Base-by-base conservation (phyloP, 1,140 invertebrate species). In the Diachasma alloeum region DNA sequence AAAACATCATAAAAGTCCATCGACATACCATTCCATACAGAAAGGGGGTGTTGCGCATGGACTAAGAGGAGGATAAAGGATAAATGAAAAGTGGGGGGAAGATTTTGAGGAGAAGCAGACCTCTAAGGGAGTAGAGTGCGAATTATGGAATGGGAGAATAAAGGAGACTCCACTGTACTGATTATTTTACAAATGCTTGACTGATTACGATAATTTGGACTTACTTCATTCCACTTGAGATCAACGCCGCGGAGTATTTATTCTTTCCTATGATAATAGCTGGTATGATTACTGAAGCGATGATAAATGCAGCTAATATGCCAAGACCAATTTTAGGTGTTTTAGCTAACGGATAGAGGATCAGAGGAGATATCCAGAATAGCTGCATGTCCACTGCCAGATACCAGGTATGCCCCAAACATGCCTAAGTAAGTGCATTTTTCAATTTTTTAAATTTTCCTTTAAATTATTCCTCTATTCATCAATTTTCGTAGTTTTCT, bases 341-440 rank as follows among this genome's bases (percentile, higher is more conserved):
- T 68, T 79, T 83, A 9, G 66, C 68, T 11, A 89, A 76, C 0
- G 84, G 80, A 44, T 85, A 81, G 0, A 89, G 77, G 69, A 90
- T 81, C 4, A 90, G 15, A 37, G 89, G 89, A 19, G 88, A 85
- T 17, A 87, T 36, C 31, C 83, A 76, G 69, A 82, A 87, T 9
- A 89, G 72, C 68, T 90, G 89, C 86, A 87, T 89, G 77, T 90
- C 89, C 5, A 86, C 84, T 8, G 84, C 80, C 15, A 90, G 78
- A 72, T 89, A 90, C 89, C 90, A 90, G 11, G 83, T 82, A 72
- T 89, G 87, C 3, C 80, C 80, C 26, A 88, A 74, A 78, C 89
- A 90, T 86, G 87, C 70, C 26, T 79, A 24, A 15, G 46, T 17
- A n/a, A n/a, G 26, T 84, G 82, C 68, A 68, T 0, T 42, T 5